Evolutionary conservation across 1,140 invertebrate species (phyloP).

Genomic region (Monomorium pharaonis): DNA sequence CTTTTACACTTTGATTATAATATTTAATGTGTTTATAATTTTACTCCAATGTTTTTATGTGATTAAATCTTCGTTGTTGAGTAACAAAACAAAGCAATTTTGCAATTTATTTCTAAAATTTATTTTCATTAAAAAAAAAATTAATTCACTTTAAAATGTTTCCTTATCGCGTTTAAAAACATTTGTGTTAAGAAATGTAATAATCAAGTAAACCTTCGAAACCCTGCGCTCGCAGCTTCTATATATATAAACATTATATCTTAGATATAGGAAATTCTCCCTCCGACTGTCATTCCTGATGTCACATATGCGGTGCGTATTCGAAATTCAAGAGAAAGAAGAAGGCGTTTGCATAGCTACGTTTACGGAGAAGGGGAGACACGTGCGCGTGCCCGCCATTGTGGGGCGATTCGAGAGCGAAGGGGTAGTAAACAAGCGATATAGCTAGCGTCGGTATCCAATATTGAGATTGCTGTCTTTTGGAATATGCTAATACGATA

Average conservation of each 20-base stretch:
- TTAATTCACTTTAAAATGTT: too few relatives aligned
- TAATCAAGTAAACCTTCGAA: neutral
- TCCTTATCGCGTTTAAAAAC: too few relatives aligned
- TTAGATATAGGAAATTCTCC: slow-evolving; percentile 9
- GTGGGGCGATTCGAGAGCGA: slow-evolving; percentile 63
- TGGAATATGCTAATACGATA: slow-evolving; percentile 85
- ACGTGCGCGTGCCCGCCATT: slow-evolving; percentile 77
- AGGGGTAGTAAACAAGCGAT: slow-evolving; percentile 83
- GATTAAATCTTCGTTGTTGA: too few relatives aligned
- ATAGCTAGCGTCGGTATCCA: slow-evolving; percentile 81
- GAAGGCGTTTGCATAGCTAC: slow-evolving; percentile 72
- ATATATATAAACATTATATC: neutral
- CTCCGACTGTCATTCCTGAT: slow-evolving; percentile 42
- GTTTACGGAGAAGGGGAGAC: slow-evolving; percentile 68
- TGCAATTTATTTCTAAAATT: too few relatives aligned
- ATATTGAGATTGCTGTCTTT: slow-evolving; percentile 86
- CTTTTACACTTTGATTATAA: too few relatives aligned
- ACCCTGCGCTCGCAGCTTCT: neutral
- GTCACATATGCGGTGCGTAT: slow-evolving; percentile 47
- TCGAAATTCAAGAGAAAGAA: slow-evolving; percentile 72
- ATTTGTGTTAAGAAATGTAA: neutral
- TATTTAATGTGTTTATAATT: too few relatives aligned
- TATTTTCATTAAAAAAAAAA: too few relatives aligned
- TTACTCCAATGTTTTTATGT: too few relatives aligned
- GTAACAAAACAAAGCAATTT: too few relatives aligned